Evolutionary conservation across 2,113 vertebrate genomes (phyloP).

Genomic region (Setophaga coronata): DNA sequence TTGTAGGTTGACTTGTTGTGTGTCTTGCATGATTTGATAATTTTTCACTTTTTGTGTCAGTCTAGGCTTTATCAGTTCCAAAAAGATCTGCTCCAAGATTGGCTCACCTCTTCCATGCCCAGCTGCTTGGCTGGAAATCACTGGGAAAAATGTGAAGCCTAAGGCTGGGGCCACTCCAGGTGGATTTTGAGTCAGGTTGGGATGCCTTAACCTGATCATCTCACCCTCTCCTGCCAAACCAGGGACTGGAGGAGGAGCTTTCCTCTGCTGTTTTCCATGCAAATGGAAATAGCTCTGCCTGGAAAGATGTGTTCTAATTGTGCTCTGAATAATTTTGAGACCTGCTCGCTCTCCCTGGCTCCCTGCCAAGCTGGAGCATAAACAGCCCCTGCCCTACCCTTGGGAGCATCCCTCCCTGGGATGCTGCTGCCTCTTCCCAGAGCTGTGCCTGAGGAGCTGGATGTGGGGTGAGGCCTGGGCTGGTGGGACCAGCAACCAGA

Average conservation of each 20-base stretch:
- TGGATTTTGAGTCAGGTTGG: background rate
- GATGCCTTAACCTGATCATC: background rate
- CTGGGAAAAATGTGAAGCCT: background rate
- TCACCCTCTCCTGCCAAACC: fast-evolving
- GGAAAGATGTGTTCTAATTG: background rate
- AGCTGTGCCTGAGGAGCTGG: background rate
- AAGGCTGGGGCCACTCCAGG: background rate
- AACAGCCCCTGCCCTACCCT: background rate
- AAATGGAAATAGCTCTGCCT: background rate
- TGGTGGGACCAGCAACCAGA: background rate
- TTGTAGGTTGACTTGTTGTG: fast-evolving
- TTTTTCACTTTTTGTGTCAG: fast-evolving
- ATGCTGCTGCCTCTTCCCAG: background rate
- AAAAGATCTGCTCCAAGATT: background rate
- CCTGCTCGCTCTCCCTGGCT: background rate
- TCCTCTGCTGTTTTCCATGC: background rate
- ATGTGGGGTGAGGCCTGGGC: fast-evolving
- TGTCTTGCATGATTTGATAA: background rate
- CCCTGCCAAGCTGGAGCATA: background rate
- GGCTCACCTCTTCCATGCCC: background rate
- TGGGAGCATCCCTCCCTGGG: background rate
- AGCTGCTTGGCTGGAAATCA: background rate
- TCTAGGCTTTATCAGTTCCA: background rate
- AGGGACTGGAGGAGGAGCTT: background rate
- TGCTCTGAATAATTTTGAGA: background rate